A percentile compares a stretch with the other conserved stretches of the same genome.
phyloP scores from a whole-genome alignment of 2,888 invertebrate genomes.

The Caenorhabditis auriculariae region DNA sequence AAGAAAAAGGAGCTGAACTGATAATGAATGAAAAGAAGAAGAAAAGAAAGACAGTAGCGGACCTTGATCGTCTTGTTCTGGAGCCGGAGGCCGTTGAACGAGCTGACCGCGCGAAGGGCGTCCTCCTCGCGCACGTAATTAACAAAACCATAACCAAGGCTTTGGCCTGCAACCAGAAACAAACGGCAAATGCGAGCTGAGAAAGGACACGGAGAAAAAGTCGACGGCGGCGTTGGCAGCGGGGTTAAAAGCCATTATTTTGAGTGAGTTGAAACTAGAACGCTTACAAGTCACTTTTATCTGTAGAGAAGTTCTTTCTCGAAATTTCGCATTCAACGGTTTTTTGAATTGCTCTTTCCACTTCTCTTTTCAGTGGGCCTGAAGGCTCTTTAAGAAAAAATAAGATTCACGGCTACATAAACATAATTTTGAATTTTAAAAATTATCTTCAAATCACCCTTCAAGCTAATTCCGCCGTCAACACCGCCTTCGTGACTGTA shows the following conservation, averaged over 20 bases:
- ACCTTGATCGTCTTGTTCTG: slow-evolving; percentile 99
- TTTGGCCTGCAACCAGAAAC: slow-evolving; percentile 80
- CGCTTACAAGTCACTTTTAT: not conserved
- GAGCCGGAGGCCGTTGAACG: slow-evolving; percentile 91
- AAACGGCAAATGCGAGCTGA: too few relatives aligned
- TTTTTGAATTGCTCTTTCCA: too few relatives aligned
- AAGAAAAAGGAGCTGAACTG: slow-evolving; percentile 6
- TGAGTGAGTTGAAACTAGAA: not conserved
- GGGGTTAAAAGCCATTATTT: not conserved
- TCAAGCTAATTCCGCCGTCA: too few relatives aligned
- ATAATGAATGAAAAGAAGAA: slow-evolving; percentile 9
- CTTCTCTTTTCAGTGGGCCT: too few relatives aligned
- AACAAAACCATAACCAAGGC: slow-evolving; percentile 98
- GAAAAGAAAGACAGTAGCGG: slow-evolving; percentile 64
- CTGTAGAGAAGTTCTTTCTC: too few relatives aligned
- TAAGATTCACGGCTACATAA: too few relatives aligned
- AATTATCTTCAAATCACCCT: too few relatives aligned
- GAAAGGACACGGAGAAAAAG: slow-evolving; percentile 15
- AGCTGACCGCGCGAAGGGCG: slow-evolving; percentile 96
- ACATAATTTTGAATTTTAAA: too few relatives aligned
- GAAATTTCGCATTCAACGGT: too few relatives aligned
- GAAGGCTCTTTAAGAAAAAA: too few relatives aligned
- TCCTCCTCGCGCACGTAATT: slow-evolving; percentile 97
- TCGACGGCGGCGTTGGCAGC: slow-evolving; percentile 3
- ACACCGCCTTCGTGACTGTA: too few relatives aligned